phyloP scores from a whole-genome alignment of 2,888 invertebrate genomes.

The Eupithecia abbreviata region DNA sequence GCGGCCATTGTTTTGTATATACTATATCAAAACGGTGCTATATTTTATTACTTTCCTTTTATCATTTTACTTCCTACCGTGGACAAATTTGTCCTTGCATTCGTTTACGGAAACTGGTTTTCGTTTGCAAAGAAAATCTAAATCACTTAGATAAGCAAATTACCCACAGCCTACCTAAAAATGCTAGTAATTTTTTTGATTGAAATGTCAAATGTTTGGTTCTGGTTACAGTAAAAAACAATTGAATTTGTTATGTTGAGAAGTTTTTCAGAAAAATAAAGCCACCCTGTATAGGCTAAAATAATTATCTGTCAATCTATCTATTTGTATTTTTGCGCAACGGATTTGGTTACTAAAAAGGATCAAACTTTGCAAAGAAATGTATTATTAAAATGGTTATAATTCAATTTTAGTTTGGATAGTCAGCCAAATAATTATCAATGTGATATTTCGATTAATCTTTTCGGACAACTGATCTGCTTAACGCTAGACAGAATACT shows the following conservation, averaged over 20 bases:
- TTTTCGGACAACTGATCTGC: too few relatives aligned
- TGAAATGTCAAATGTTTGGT: not conserved
- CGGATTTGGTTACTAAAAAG: too few relatives aligned
- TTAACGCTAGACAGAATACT: too few relatives aligned
- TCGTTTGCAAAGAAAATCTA: conserved; percentile 4
- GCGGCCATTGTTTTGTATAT: conserved; percentile 40
- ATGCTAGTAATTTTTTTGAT: not conserved
- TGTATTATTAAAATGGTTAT: too few relatives aligned
- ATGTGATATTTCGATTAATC: too few relatives aligned
- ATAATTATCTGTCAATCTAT: too few relatives aligned
- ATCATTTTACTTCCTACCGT: not conserved
- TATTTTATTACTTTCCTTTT: conserved; percentile 23
- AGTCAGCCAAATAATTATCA: too few relatives aligned
- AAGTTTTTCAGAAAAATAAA: not conserved
- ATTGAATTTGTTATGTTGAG: not conserved
- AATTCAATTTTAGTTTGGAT: too few relatives aligned
- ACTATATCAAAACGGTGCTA: conserved; percentile 21
- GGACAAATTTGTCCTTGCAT: conserved; percentile 4
- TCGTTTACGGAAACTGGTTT: conserved; percentile 12
- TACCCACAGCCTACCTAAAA: conserved; percentile 25
- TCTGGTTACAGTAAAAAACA: not conserved
- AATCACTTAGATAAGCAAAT: conserved; percentile 24
- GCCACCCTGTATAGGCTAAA: too few relatives aligned
- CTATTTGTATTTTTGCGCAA: too few relatives aligned
- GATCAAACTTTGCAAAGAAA: too few relatives aligned